Evolutionary conservation across 2,797 vertebrate genomes (phyloP), one percentile per base, ranked within the genome.

Genomic region (Pachyuromys duprasi): DNA sequence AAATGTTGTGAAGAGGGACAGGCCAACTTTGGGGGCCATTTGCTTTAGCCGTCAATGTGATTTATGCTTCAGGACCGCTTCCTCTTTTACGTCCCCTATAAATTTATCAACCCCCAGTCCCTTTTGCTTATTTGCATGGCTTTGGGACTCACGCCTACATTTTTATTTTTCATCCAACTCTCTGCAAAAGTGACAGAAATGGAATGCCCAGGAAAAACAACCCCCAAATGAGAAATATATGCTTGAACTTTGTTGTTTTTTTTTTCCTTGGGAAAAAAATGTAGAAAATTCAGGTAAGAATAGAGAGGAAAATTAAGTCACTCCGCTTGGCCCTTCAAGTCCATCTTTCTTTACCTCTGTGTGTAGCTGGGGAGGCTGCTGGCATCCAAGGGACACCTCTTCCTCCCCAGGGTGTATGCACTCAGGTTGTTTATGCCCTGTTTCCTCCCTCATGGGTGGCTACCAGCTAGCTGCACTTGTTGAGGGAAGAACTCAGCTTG

Each of bases 161-260:
- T 95, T 95, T 90, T 78, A 62, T 55, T 91, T 94, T 89, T 89
- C 2, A 79, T 42, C 28, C 42, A 89, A 55, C 31, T 55, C 20
- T 69, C 42, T 65, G 74, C 79, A 75, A 53, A 74, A 74, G 45
- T 78, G 74, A 79, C 60, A 86, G 88, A 79, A 80, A 86, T 70
- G 42, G 36, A 79, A 82, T 89, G 42, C 39, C 55, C 57, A 1
- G 60, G 62, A 45, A 33, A 79, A 95, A 75, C 20, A 89, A 86
- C 5, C 14, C 91, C 75, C 91, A 76, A 36, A 28, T 89, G 55
- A 53, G 86, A 82, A 92, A 74, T 7, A 36, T 6, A 18, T 1
- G 18, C 78, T 83, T 57, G 31, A 26, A 49, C 20, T 93, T 36
- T 7, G 55, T 15, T 49, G 49, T 49, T 49, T 49, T 49, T 49